Percentiles rank a stretch among this genome's conserved stretches.
phyloP scores from a whole-genome alignment of 2,797 vertebrate species.

The Halcyon badia region DNA sequence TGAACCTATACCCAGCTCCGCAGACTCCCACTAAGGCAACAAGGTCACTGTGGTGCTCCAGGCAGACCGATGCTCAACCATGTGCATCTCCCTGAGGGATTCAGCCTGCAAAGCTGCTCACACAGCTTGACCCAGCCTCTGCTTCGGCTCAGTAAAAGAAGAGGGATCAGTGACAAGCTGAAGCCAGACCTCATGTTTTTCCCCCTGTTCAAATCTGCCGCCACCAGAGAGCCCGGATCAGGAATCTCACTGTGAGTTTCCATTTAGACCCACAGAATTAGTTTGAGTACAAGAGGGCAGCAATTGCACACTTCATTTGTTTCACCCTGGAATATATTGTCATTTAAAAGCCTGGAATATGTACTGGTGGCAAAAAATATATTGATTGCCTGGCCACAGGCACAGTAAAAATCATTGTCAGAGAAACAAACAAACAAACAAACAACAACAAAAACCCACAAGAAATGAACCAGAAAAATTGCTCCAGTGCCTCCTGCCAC shows the following conservation, averaged over 20 bases:
- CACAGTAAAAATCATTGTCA: constrained; percentile 48
- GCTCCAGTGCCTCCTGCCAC: not conserved
- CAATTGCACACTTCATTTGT: not conserved
- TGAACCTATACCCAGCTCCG: not conserved
- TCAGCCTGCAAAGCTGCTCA: not conserved
- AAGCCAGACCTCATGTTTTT: not conserved
- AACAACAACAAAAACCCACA: not conserved
- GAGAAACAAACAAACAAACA: not conserved
- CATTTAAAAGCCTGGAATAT: constrained; percentile 5
- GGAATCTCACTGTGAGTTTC: not conserved
- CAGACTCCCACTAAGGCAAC: not conserved
- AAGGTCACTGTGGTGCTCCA: not conserved
- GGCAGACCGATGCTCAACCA: not conserved
- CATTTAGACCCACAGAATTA: not conserved
- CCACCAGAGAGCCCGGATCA: fast-evolving
- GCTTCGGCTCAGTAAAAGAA: not conserved
- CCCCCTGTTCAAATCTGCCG: not conserved
- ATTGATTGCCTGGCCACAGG: constrained; percentile 46
- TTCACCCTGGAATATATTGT: constrained; percentile 4
- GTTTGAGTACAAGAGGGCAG: not conserved
- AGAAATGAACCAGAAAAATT: not conserved
- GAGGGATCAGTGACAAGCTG: not conserved
- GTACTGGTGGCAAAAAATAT: constrained; percentile 16
- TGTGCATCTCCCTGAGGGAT: not conserved
- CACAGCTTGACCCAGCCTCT: not conserved